Evolutionary conservation across 1,140 invertebrate genomes (phyloP).

Genomic region (Cydia splendana): DNA sequence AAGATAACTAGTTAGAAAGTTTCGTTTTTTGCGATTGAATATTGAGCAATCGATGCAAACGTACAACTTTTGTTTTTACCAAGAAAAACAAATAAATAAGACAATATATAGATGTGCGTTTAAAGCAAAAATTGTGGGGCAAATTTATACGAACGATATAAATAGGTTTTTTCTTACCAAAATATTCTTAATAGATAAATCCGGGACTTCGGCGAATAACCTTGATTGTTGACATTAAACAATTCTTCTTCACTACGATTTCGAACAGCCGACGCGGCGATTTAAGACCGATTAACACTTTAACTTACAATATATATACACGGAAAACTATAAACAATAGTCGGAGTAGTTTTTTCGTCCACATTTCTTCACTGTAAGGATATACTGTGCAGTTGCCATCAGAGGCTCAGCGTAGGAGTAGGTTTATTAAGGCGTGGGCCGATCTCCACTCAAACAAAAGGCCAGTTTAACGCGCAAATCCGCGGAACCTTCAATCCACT

Average conservation of each 20-base stretch:
- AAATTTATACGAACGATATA: neutral
- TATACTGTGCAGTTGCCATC: conserved; percentile 54
- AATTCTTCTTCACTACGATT: conserved; percentile 32
- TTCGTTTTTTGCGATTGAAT: conserved; percentile 5
- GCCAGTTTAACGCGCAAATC: conserved; percentile 58
- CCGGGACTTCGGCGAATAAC: conserved; percentile 43
- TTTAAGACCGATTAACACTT: conserved; percentile 40
- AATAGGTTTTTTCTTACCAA: conserved; percentile 18
- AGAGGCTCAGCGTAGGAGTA: conserved; percentile 67
- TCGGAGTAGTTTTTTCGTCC: conserved; percentile 42
- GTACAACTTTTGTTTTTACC: neutral
- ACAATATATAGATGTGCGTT: neutral
- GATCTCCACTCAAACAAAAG: conserved; percentile 68
- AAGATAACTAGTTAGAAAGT: conserved; percentile 54
- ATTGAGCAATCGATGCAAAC: conserved; percentile 9
- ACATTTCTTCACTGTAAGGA: conserved; percentile 54
- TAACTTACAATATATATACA: conserved; percentile 43
- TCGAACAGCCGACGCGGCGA: conserved; percentile 27
- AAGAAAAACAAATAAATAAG: too few species aligned
- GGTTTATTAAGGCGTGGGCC: conserved; percentile 71
- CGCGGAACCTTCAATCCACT: conserved; percentile 48
- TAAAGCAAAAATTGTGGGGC: neutral
- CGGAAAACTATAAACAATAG: conserved; percentile 36
- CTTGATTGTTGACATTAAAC: conserved; percentile 48
- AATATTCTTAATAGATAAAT: conserved; percentile 36